Conservation (phyloP, 1,140 invertebrate genomes). For the Cherax destructor region DNA sequence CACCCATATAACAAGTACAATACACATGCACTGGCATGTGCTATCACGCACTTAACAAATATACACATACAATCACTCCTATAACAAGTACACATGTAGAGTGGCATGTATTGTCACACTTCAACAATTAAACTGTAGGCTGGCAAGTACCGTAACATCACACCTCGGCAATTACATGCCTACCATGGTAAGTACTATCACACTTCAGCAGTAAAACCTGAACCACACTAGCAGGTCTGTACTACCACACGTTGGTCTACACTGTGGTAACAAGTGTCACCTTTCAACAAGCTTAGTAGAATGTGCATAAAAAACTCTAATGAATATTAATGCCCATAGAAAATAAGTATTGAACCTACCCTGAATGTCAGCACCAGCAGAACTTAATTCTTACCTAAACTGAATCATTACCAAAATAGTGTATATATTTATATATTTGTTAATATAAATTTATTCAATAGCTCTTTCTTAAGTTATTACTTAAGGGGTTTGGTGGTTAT, state of each 20-base stretch:
- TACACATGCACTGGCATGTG: no score
- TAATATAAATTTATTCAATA: no score
- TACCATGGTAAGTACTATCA: conserved; percentile 44
- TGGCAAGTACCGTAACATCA: conserved; percentile 19
- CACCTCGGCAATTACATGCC: conserved; percentile 21
- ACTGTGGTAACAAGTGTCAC: conserved; percentile 15
- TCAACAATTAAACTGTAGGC: conserved; percentile 30
- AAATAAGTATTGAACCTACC: conserved; percentile 16
- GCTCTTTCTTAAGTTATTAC: no score
- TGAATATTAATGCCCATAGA: conserved; percentile 30
- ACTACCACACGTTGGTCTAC: conserved; percentile 43
- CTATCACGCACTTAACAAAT: not conserved
- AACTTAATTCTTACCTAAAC: not conserved
- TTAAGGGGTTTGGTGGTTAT: no score
- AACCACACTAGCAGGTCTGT: conserved; percentile 10
- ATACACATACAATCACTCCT: not conserved
- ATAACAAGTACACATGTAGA: conserved; percentile 2
- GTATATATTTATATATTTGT: not conserved
- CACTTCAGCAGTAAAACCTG: conserved; percentile 23
- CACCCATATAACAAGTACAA: not conserved
- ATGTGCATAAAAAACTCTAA: conserved; percentile 6
- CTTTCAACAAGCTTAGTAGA: not conserved
- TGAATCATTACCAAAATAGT: conserved; percentile 17
- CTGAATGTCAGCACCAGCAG: conserved; percentile 17
- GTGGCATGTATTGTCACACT: conserved; percentile 13